A percentile compares a stretch with the other conserved stretches of the same genome.
Evolutionary conservation across 2,113 vertebrate species (phyloP).

Genomic region (Gobiocypris rarus): DNA sequence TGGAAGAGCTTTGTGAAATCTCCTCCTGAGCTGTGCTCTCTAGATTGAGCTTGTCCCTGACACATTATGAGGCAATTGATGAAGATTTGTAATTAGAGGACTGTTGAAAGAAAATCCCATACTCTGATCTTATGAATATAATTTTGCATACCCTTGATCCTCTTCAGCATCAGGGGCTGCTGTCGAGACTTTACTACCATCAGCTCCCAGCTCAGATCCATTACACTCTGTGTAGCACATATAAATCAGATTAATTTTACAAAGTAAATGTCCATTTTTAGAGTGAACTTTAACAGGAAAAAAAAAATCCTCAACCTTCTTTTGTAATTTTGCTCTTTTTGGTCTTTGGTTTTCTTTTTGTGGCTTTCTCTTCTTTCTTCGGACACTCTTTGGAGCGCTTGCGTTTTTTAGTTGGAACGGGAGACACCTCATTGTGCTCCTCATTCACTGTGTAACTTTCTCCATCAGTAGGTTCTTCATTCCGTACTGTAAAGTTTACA

Average conservation of each 20-base stretch:
- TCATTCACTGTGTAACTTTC: neutral
- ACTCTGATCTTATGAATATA: neutral
- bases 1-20: constrained; percentile 1
- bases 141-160: constrained; percentile 2
- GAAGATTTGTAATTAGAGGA: neutral
- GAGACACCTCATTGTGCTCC: neutral
- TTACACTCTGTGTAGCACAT: neutral
- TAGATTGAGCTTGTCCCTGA: neutral
- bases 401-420: constrained; percentile 2
- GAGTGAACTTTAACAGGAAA: neutral
- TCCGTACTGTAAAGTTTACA: constrained; percentile 17
- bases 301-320: constrained; percentile 17
- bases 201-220: neutral
- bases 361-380: neutral
- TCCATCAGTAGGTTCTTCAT: constrained; percentile 27
- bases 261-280: neutral
- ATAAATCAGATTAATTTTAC: neutral
- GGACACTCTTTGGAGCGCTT: constrained; percentile 19
- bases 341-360: constrained; percentile 6
- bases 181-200: neutral
- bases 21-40: neutral
- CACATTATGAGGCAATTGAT: neutral
- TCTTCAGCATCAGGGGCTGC: neutral
- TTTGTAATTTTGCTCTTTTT: constrained; percentile 25
- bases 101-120: neutral